Percentiles rank a stretch among this genome's conserved stretches.
phyloP scores from a whole-genome alignment of 1,140 invertebrate species.

The Ladona fulva region DNA sequence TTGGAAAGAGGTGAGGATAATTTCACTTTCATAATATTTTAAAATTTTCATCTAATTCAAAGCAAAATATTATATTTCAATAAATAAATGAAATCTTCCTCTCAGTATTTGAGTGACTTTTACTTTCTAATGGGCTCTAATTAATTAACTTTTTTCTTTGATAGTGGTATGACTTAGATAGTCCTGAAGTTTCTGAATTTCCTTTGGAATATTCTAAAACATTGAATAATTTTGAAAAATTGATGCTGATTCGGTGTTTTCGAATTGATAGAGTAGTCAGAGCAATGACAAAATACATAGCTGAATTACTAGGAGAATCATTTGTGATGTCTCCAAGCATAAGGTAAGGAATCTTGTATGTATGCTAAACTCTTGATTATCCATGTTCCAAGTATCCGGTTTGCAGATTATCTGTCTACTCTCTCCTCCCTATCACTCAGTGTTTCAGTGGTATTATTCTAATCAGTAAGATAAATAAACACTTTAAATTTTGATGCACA shows the following conservation, averaged over 20 bases:
- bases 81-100: too few relatives aligned
- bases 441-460: too few relatives aligned
- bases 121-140: not conserved
- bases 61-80: too few relatives aligned
- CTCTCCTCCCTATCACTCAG: too few relatives aligned
- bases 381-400: too few relatives aligned
- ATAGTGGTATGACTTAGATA: constrained; percentile 75
- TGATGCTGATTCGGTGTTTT: constrained; percentile 79
- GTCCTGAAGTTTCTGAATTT: constrained; percentile 56
- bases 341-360: constrained; percentile 31
- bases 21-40: not conserved
- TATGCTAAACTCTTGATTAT: too few relatives aligned
- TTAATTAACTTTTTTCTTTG: constrained; percentile 21
- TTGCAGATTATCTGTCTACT: too few relatives aligned
- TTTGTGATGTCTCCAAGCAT: constrained; percentile 76
- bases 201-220: constrained; percentile 58
- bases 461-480: too few relatives aligned
- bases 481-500: too few relatives aligned
- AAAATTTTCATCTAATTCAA: too few relatives aligned
- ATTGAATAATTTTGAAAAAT: constrained; percentile 55
- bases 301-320: constrained; percentile 69
- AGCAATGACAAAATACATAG: constrained; percentile 69
- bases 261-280: constrained; percentile 76
- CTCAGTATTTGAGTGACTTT: too few relatives aligned
- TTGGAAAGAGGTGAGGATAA: constrained; percentile 56